Base-by-base conservation (phyloP, 1,140 invertebrate genomes). In the Sipha flava region DNA sequence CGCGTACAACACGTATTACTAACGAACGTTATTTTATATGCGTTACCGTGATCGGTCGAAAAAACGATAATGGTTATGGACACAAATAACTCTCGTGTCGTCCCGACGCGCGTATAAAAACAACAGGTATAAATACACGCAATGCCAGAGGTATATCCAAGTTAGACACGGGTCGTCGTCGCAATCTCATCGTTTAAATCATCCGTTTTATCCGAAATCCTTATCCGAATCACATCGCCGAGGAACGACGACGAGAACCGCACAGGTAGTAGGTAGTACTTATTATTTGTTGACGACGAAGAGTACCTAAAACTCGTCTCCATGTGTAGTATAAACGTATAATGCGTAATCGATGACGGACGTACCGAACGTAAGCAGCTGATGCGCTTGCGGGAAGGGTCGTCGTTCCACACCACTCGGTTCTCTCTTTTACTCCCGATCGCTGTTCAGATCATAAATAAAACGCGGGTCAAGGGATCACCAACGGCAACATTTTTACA, bases 391-490 rank as follows among this genome's bases (percentile, higher is more conserved):
- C 34, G 62, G 62, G 31, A n/a, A 40, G 62, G 62, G 62, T 64
- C 34, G 62, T 64, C 34, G 57, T 62, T 62, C 57, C 57, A 62
- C 57, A 31, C 57, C 29, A 7, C 31, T 62, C 57, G 57, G 29
- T 62, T 16, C 31, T 66, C 40, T 1, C 14, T 66, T 66, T 21
- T 62, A n/a, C n/a, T n/a, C 34, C 62, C 10, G 14, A 3, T 6
- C 7, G 9, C 16, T 5, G 18, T 62, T 31, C 64, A n/a, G 6
- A 68, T 21, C 16, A 68, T 68, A 45, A 66, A 68, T 68, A 68
- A 68, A 45, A 68, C 40, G 23, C 64, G 21, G 72, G 72, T 75
- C 72, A 75, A 57, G 52, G n/a, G 72, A 75, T 75, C 72, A 75
- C 72, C 52, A 75, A 75, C 72, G 70, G 26, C 18, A 34, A n/a